Evolutionary conservation across 2,888 invertebrate species (phyloP).

Genomic region (Lithophane semibrunnea): DNA sequence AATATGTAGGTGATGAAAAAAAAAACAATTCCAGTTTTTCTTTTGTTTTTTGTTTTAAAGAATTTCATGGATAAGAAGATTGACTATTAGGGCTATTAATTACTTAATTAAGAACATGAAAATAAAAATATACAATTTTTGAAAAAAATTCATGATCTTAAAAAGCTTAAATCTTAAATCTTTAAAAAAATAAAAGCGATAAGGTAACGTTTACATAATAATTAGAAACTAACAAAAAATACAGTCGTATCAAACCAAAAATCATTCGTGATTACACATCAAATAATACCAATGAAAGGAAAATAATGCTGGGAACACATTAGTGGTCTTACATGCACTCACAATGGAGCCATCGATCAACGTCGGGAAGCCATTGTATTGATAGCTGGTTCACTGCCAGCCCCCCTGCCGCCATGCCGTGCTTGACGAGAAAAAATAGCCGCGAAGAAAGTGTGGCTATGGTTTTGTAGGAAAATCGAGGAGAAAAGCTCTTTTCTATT

Average conservation of each 20-base stretch:
- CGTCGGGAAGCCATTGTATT: slow-evolving; percentile 70
- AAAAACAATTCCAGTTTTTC: not conserved
- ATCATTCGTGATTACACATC: slow-evolving; percentile 24
- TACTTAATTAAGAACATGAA: not conserved
- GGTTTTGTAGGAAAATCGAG: not conserved
- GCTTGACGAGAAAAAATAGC: slow-evolving; percentile 48
- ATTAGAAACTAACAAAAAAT: no score
- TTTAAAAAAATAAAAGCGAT: not conserved
- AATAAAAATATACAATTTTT: not conserved
- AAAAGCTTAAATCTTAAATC: no score
- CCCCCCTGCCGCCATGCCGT: slow-evolving; percentile 50
- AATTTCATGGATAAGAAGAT: not conserved
- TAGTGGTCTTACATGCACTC: slow-evolving; percentile 56
- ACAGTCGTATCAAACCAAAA: slow-evolving; percentile 17
- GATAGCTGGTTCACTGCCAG: slow-evolving; percentile 66
- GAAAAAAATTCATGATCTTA: no score
- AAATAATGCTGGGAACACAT: slow-evolving; percentile 52
- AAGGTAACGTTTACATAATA: not conserved
- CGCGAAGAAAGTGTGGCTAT: slow-evolving; percentile 10
- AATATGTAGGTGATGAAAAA: no score
- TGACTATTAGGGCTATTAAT: not conserved
- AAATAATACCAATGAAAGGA: slow-evolving; percentile 46
- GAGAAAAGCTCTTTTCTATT: slow-evolving; percentile 1
- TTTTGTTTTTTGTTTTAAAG: not conserved
- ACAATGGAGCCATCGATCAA: slow-evolving; percentile 68